Evolutionary conservation across 2,797 vertebrate species (phyloP).

Genomic region (Merluccius polli): DNA sequence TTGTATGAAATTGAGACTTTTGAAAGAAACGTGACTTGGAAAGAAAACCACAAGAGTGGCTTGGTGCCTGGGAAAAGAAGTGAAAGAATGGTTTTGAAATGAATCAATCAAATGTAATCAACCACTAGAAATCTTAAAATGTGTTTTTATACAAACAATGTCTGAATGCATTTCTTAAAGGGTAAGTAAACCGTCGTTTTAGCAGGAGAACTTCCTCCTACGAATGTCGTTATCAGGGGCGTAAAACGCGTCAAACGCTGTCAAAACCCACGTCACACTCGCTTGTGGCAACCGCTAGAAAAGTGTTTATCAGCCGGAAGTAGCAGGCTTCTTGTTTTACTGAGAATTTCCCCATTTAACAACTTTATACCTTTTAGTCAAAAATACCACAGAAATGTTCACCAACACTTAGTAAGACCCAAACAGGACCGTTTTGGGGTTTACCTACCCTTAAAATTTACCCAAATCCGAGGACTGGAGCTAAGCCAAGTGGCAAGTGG

Average conservation of each 20-base stretch:
- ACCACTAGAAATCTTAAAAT: conserved; percentile 8
- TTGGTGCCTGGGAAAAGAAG: background rate
- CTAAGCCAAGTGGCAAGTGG: too few species aligned
- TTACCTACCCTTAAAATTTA: too few species aligned
- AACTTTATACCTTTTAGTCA: background rate
- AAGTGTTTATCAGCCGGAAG: background rate
- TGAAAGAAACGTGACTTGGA: conserved; percentile 14
- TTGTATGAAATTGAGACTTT: conserved; percentile 22
- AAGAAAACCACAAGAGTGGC: background rate
- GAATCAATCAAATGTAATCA: background rate
- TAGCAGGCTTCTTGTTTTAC: background rate
- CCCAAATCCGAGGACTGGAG: too few species aligned
- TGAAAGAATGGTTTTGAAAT: background rate
- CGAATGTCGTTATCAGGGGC: too few species aligned
- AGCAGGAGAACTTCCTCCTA: background rate
- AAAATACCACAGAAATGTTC: background rate
- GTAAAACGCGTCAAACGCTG: too few species aligned
- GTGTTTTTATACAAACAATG: background rate
- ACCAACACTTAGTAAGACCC: too few species aligned
- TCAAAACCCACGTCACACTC: too few species aligned
- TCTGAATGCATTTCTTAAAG: background rate
- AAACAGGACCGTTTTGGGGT: too few species aligned
- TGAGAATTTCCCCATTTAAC: background rate
- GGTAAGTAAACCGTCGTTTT: background rate
- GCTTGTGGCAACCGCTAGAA: too few species aligned